Evolutionary conservation across 1,140 invertebrate species (phyloP), one percentile per base, ranked within the genome.

Genomic region (Caenorhabditis brenneri): DNA sequence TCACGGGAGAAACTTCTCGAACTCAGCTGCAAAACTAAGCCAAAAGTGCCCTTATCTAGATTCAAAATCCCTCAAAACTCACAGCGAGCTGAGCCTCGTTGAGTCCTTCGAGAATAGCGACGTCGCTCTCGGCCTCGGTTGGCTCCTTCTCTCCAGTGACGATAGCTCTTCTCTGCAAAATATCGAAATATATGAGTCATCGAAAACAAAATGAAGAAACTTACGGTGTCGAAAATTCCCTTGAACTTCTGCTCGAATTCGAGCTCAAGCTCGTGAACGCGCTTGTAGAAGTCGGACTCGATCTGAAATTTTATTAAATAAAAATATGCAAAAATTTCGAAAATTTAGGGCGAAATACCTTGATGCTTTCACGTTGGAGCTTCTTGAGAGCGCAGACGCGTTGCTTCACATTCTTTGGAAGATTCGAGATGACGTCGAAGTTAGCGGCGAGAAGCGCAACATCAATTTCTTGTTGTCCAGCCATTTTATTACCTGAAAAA

Each of bases 271-370:
- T 94, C 93, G 91, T 98, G 97, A 33, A 99, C 94, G 91, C 98
- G 96, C 88, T 95, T 94, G 90, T 97, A 98, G 92, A 98, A 99
- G 89, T 96, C 94, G 1, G 95, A 94, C 92, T 99, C 97, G 51
- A 97, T 60, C 83, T 83, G 19, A 31, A 82, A 53, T n/a, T n/a
- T n/a, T n/a, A 9, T 55, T 22, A 15, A 22, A 27, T 10, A 12
- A 69, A 7, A 15, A 4, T 10, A 12, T 29, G 29, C 55, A 27
- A 4, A 55, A 9, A n/a, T n/a, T n/a, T n/a, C 7, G 2, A 1
- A 79, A 58, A 0, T 2, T 29, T 24, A 7, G 24, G 15, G 9
- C n/a, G 12, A 42, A 19, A 5, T 29, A 83, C 93, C 87, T 96
- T 94, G 1, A 95, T 94, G 46, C 94, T 93, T 85, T 96, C 93